Percentiles rank a stretch among this genome's conserved stretches.
Conservation (phyloP, 2,888 invertebrate species). For the Meteorus colon region DNA sequence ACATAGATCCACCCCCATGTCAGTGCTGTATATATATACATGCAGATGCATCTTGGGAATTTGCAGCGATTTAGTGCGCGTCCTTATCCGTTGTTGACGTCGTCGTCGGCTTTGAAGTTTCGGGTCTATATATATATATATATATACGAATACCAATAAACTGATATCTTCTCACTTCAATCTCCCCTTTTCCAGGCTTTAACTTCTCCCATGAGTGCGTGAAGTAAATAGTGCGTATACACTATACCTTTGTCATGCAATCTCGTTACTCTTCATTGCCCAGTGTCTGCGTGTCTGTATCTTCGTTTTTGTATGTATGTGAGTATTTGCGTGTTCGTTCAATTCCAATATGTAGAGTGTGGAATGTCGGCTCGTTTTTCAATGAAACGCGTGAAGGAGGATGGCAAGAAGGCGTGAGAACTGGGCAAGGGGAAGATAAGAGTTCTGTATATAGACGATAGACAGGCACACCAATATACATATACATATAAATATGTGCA, state of each 20-base stretch:
- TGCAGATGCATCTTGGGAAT: neutral
- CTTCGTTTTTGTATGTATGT: neutral
- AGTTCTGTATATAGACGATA: conserved; percentile 4
- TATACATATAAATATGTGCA: conserved; percentile 8
- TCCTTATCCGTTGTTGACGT: neutral
- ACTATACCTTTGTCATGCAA: neutral
- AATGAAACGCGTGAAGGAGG: conserved; percentile 44
- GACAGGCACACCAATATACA: conserved; percentile 36
- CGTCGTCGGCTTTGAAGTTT: conserved; percentile 5
- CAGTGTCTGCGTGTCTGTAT: neutral
- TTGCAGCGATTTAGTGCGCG: neutral
- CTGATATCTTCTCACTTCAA: neutral
- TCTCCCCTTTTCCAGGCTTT: neutral
- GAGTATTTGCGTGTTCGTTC: neutral
- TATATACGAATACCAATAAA: neutral
- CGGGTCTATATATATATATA: neutral
- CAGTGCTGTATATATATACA: neutral
- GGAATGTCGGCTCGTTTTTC: conserved; percentile 47
- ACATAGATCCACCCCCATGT: neutral
- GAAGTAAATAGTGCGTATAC: neutral
- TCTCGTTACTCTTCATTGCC: neutral
- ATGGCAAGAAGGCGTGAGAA: conserved; percentile 39
- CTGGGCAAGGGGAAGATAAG: conserved; percentile 39
- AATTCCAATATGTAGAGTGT: conserved; percentile 27
- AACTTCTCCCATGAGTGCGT: neutral